Evolutionary conservation across 2,888 invertebrate species (phyloP).

Genomic region (Cantharis rufa): DNA sequence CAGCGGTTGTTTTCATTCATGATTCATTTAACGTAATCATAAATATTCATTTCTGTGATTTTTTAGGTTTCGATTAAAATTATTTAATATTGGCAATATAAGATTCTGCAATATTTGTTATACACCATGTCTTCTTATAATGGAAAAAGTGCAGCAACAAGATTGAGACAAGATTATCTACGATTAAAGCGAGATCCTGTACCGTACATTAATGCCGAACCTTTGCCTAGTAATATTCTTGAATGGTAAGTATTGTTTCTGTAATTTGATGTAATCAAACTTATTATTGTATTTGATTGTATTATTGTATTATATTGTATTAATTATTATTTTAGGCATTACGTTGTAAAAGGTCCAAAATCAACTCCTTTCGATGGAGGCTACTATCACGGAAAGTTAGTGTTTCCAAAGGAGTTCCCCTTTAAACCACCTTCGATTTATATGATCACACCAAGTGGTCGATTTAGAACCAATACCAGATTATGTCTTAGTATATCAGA

Average conservation of each 20-base stretch:
- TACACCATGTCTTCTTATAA: conserved; percentile 56
- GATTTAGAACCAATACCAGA: conserved; percentile 86
- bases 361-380: conserved; percentile 94
- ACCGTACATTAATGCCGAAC: conserved; percentile 94
- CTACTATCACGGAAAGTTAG: conserved; percentile 89
- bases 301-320: too few species aligned
- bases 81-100: neutral
- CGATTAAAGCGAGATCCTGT: conserved; percentile 94
- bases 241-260: conserved; percentile 74
- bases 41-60: neutral
- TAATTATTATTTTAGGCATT: conserved; percentile 74
- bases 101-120: neutral
- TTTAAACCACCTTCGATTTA: conserved; percentile 97
- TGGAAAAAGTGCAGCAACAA: conserved; percentile 71
- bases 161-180: conserved; percentile 95
- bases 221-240: conserved; percentile 91
- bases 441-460: conserved; percentile 98
- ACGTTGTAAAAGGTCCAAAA: conserved; percentile 95
- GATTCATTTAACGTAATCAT: neutral
- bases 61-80: neutral
- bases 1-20: neutral
- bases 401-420: conserved; percentile 96
- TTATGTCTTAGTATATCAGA: conserved; percentile 93
- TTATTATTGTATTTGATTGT: too few species aligned
- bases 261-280: neutral